phyloP scores from a whole-genome alignment of 2,888 invertebrate genomes.

The Drosophila gaucha region DNA sequence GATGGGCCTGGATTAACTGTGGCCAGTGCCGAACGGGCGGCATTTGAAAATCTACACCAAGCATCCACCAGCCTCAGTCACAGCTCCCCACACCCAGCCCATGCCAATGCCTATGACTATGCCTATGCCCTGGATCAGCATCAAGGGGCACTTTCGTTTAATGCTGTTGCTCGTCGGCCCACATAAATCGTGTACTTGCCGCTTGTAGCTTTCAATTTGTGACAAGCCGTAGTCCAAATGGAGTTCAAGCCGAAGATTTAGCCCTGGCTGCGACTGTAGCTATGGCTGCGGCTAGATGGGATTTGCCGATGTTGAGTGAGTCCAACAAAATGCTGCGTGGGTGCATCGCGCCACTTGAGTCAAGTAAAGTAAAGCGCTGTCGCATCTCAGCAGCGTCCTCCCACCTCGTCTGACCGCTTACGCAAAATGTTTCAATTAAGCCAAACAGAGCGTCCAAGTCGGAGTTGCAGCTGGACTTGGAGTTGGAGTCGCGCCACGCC shows the following conservation, averaged over 20 bases:
- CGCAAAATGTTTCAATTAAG: conserved; percentile 79
- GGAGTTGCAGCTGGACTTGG: neutral
- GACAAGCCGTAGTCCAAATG: conserved; percentile 62
- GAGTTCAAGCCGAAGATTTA: conserved; percentile 17
- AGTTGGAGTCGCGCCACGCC: conserved; percentile 27
- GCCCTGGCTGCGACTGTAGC: neutral
- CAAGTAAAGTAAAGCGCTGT: conserved; percentile 40
- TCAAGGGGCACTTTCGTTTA: conserved; percentile 57
- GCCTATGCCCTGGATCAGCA: conserved; percentile 34
- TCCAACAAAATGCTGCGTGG: conserved; percentile 71
- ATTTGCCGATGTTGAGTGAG: conserved; percentile 33
- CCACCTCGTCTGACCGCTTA: conserved; percentile 69
- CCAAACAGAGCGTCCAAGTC: conserved; percentile 32
- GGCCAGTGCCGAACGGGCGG: conserved; percentile 16
- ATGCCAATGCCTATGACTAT: conserved; percentile 5
- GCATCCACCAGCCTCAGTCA: neutral
- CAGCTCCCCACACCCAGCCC: neutral
- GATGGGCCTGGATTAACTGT: conserved; percentile 59
- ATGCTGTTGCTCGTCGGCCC: conserved; percentile 65
- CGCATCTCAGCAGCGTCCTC: conserved; percentile 33
- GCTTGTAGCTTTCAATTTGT: conserved; percentile 80
- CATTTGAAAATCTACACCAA: conserved; percentile 52
- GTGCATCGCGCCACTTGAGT: conserved; percentile 37
- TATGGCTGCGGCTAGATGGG: conserved; percentile 1
- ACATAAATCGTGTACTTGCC: conserved; percentile 80